Evolutionary conservation across 2,797 vertebrate species (phyloP), one percentile per base, ranked within the genome.

Genomic region (Liasis olivaceus): DNA sequence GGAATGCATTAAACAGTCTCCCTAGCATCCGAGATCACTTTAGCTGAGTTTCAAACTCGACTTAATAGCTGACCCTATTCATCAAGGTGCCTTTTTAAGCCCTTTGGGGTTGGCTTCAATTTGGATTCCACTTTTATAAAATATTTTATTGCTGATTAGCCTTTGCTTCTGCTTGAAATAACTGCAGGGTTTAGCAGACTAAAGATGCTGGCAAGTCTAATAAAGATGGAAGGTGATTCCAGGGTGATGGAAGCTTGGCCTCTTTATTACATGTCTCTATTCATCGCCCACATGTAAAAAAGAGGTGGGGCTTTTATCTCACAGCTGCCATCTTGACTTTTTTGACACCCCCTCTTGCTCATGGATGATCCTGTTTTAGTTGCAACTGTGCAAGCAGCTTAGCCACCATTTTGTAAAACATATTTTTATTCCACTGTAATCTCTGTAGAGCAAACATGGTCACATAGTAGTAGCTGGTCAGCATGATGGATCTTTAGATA

Each of bases 1-100:
- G 8, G 66, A 95, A 91, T 87, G 63, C 9, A 90, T 92, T 5
- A 47, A 90, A 91, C 7, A 22, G 72, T 85, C 13, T 3, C 90
- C 88, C 47, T 87, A 1, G 42, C 28, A 22, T 72, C 91, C 12
- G 72, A 26, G n/a, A 95, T 14, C 59, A 14, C 85, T 92, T 93
- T 89, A 87, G 58, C 7, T 15, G 22, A 22, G 0, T 92, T 93
- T 36, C 58, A 92, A 88, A 90, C 51, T 62, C 36, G 3, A 91
- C 90, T 87, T 62, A 90, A 42, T 26, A 77, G 64, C 0, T 8
- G 24, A 5, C 62, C 85, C 14, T 72, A 9, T 60, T 72, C 2
- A 93, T 36, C 69, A 88, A 89, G 4, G 1, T 91, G 17, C 42
- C 88, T 58, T 88, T 84, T 31, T 3, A 91, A 2, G 42, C 59